These are phyloP conservation scores for Escarpia spicata DNA, from an alignment of 2,888 invertebrate species.

Conservation along the genomic window DNA sequence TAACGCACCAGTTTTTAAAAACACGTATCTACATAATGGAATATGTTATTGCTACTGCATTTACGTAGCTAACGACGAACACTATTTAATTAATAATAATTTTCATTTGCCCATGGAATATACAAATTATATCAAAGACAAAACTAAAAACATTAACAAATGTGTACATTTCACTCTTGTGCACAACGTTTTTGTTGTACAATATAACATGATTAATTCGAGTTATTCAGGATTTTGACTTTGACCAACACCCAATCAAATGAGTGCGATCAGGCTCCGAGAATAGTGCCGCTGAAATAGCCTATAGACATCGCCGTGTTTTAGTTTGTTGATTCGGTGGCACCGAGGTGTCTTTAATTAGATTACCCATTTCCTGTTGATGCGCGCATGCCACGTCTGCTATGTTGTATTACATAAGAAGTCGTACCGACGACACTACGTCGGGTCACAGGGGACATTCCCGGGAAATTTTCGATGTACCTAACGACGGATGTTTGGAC, in stretches of 20 bases:
- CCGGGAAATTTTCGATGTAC: not conserved
- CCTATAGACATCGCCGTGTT: not conserved
- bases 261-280: not conserved
- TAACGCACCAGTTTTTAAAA: too few relatives aligned
- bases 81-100: too few relatives aligned
- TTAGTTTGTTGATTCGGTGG: not conserved
- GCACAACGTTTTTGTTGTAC: too few relatives aligned
- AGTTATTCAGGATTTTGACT: not conserved
- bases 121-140: too few relatives aligned
- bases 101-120: too few relatives aligned
- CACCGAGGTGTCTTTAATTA: not conserved
- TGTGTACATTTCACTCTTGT: too few relatives aligned
- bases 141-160: too few relatives aligned
- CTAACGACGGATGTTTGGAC: too few relatives aligned
- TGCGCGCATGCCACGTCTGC: not conserved
- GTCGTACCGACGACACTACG: not conserved
- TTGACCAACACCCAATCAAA: not conserved
- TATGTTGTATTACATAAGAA: not conserved
- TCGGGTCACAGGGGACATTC: not conserved
- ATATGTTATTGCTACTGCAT: too few relatives aligned
- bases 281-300: not conserved
- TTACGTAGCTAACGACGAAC: too few relatives aligned
- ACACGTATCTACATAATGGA: too few relatives aligned
- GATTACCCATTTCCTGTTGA: conserved; percentile 3
- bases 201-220: too few relatives aligned